Base-by-base conservation (phyloP, 1,140 invertebrate genomes). In the Chironomus striatipennis region DNA sequence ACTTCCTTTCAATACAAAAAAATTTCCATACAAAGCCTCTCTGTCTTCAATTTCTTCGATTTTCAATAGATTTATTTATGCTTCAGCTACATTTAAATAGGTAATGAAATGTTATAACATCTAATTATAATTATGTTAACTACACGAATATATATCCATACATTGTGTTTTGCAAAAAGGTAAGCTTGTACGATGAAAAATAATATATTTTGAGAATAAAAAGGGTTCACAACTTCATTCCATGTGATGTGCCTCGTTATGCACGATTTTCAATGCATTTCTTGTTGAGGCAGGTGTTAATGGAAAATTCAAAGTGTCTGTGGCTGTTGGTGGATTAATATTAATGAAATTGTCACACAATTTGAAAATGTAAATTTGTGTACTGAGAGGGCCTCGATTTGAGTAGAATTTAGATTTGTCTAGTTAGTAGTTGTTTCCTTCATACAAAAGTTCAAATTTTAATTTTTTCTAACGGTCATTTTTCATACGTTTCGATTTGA, bases 41-140 rank as follows among this genome's bases (percentile, higher is more conserved):
- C 24, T 34, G 2, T 34, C 24, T 34, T 34, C 24, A 34, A 34
- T 34, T n/a, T n/a, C n/a, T n/a, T 34, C 24, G 24, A 34, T 57
- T 12, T 57, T 57, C 47, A 57, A 57, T 57, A 57, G 47, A n/a
- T 57, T 57, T 12, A n/a, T 57, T 57, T 12, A n/a, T 57, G 47
- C 12, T 57, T 10, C n/a, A n/a, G 47, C 47, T 57, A 57, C 47
- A n/a, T 12, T 15, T 18, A 57, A 57, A 57, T n/a, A 57, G 47
- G n/a, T 57, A 57, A n/a, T n/a, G 7, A 20, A 70, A 70, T 70
- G 65, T 70, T n/a, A 70, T 57, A 20, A 70, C 65, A 70, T 70
- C 65, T 21, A 70, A 70, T 70, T 70, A 70, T 70, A 70, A 70
- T 70, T 70, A 70, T 70, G 65, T 70, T 70, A 18, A 70, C 47